Conservation (phyloP, 2,797 vertebrate species). For the Salmo trutta region DNA sequence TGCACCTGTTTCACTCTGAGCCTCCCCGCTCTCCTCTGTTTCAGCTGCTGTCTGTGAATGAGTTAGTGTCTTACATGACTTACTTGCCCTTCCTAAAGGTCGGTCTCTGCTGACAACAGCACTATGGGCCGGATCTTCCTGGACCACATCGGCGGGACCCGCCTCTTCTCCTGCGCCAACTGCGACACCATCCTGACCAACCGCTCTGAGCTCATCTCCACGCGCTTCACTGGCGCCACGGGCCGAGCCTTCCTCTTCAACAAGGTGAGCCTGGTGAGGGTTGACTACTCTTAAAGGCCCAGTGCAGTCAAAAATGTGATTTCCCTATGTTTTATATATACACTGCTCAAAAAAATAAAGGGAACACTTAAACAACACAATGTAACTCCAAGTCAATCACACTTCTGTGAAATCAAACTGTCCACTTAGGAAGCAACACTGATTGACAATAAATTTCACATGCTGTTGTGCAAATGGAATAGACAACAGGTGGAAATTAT, state of each 20-base stretch:
- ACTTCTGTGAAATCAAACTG: no score
- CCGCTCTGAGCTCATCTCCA: slow-evolving; percentile 95
- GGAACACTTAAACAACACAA: no score
- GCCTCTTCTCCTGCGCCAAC: slow-evolving; percentile 97
- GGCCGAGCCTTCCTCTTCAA: slow-evolving; percentile 89
- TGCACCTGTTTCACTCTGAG: not conserved
- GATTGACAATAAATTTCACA: no score
- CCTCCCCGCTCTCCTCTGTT: not conserved
- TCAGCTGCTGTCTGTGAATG: not conserved
- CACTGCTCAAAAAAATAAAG: no score
- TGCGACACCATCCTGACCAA: slow-evolving; percentile 98
- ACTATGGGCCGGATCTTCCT: slow-evolving; percentile 96
- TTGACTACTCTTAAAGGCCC: not conserved
- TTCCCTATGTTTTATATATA: no score
- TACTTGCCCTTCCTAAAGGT: not conserved
- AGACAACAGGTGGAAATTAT: no score
- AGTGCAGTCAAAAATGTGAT: not conserved
- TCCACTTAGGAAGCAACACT: no score
- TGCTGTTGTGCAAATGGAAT: no score
- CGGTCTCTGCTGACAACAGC: slow-evolving; percentile 45
- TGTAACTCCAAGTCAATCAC: no score
- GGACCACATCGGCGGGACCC: slow-evolving; percentile 84
- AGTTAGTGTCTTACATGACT: not conserved
- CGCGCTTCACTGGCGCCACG: slow-evolving; percentile 94
- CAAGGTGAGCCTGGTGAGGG: slow-evolving; percentile 69